phyloP scores from a whole-genome alignment of 2,113 vertebrate genomes.

The Herpailurus yagouaroundi region DNA sequence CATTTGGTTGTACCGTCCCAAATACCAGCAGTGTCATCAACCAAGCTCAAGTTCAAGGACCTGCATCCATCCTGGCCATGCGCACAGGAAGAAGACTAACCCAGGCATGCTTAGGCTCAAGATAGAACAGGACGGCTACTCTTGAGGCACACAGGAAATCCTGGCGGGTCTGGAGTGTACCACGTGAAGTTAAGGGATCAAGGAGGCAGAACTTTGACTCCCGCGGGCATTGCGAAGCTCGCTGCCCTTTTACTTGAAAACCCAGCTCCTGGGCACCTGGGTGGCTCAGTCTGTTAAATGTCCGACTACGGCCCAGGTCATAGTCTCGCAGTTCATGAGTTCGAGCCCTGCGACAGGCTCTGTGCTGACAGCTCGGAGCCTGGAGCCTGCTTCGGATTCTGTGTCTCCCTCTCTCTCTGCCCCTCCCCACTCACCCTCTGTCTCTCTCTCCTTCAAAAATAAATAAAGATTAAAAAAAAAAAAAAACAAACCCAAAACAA shows the following conservation, averaged over 20 bases:
- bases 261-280: background rate
- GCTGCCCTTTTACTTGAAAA: no score
- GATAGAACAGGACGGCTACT: background rate
- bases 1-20: no score
- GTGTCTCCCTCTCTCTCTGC: no score
- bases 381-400: no score
- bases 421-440: no score
- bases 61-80: background rate
- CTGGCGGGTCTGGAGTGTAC: background rate
- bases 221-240: no score
- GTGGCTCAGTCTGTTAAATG: no score
- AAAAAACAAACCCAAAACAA: background rate
- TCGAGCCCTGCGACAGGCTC: rapidly evolving
- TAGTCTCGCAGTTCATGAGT: rapidly evolving
- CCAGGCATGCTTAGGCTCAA: background rate
- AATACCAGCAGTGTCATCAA: background rate
- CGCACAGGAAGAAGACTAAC: background rate
- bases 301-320: no score
- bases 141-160: background rate
- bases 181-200: background rate
- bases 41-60: background rate
- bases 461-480: no score
- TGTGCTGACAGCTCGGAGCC: no score
- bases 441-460: no score
- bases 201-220: background rate